Base-by-base conservation (phyloP, 2,113 vertebrate species). In the Argyrosomus japonicus region DNA sequence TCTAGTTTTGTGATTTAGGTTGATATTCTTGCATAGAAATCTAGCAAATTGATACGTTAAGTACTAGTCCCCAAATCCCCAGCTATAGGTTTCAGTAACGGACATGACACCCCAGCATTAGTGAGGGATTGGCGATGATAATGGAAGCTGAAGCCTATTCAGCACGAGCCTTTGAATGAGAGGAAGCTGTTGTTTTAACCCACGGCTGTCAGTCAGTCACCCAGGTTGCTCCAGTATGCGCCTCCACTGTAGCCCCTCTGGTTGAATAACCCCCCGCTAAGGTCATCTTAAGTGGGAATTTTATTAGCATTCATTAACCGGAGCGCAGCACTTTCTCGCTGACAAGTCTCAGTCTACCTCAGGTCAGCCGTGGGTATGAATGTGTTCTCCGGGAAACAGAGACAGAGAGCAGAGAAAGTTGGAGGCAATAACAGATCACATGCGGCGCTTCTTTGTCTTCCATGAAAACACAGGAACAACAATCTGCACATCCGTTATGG, bases 151-250 rank as follows among this genome's bases (percentile, higher is more conserved):
- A 25, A 40, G 63, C 60, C 80, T 53, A 61, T 90, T 88, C 80
- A 83, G 1, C 14, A 0, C 2, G 51, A 75, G 68, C 18, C 79
- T 83, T 75, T 83, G 80, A 87, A 87, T 71, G 85, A 64, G 85
- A 92, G 68, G 67, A 87, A 71, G 79, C 89, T 83, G 77, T 86
- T 86, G 86, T 89, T 90, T 86, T 91, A 90, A 87, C 87, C 76
- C 43, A 47, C 43, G 3, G 70, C 79, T 89, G 88, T 85, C 87
- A 86, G 64, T 88, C 88, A 65, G 36, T 83, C 82, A 25, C 80
- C 54, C 69, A 68, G 58, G 65, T 77, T 40, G 58, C 76, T 78
- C 70, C 83, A 76, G 67, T 70, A 29, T 75, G 80, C 32, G 19
- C 36, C 85, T 51, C 69, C 70, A 71, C 73, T 77, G 87, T 56